Evolutionary conservation across 2,797 vertebrate species (phyloP).

Genomic region (Hippoglossus hippoglossus): DNA sequence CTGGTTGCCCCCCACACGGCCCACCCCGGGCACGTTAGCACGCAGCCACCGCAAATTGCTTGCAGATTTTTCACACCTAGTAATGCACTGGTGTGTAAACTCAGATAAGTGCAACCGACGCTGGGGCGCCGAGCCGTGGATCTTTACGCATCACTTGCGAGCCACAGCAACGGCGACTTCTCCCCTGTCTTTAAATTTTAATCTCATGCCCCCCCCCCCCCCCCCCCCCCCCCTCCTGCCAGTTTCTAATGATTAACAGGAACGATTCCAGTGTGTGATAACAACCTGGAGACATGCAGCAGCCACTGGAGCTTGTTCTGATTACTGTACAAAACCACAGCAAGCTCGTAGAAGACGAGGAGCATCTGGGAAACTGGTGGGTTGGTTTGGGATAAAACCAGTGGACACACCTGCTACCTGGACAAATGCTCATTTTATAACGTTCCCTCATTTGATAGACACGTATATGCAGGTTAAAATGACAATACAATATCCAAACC

Average conservation of each 20-base stretch:
- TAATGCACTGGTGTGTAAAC: constrained; percentile 85
- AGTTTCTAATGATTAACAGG: constrained; percentile 58
- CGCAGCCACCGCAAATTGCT: constrained; percentile 84
- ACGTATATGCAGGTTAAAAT: background rate
- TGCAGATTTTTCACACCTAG: constrained; percentile 88
- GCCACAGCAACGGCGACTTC: constrained; percentile 21
- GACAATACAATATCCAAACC: constrained; percentile 1
- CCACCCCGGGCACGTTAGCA: constrained; percentile 73
- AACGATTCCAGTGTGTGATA: constrained; percentile 51
- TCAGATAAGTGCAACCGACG: constrained; percentile 79
- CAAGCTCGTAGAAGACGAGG: background rate
- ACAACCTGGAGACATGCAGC: constrained; percentile 33
- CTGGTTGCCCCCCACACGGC: constrained; percentile 38
- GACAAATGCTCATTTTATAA: background rate
- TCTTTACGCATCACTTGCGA: constrained; percentile 61
- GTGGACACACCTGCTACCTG: background rate
- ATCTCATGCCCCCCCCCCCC: background rate
- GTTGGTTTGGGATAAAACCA: constrained; percentile 5
- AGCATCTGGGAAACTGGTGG: constrained; percentile 8
- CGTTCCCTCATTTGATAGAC: no score
- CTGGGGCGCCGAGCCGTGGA: constrained; percentile 48
- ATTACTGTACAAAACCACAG: constrained; percentile 31
- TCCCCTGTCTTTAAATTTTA: constrained; percentile 23
- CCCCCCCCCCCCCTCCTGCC: background rate
- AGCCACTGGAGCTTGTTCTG: constrained; percentile 25